Evolutionary conservation across 1,140 invertebrate genomes (phyloP).

Genomic region (Euura saliciscinereae): DNA sequence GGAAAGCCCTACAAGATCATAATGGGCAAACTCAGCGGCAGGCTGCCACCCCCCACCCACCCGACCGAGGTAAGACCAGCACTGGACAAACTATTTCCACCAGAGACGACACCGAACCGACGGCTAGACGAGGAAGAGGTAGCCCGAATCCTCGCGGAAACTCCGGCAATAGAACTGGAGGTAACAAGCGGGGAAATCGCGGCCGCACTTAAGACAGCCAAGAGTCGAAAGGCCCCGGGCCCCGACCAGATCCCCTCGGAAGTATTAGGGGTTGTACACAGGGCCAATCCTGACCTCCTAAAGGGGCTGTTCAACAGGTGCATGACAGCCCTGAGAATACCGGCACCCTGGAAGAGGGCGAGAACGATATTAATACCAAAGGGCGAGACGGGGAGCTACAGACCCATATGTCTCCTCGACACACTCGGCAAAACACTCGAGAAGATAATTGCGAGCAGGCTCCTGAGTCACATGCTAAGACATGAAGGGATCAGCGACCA

Average conservation of each 20-base stretch:
- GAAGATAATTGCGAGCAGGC: conserved; percentile 21
- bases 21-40: conserved; percentile 20
- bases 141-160: background rate
- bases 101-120: conserved; percentile 3
- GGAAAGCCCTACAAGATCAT: conserved; percentile 31
- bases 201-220: conserved; percentile 14
- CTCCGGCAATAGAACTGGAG: conserved; percentile 18
- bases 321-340: conserved; percentile 18
- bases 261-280: conserved; percentile 12
- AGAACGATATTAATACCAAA: conserved; percentile 23
- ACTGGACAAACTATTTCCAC: conserved; percentile 13
- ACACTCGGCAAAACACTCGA: conserved; percentile 32
- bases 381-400: conserved; percentile 19
- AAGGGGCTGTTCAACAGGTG: conserved; percentile 24
- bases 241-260: conserved; percentile 25
- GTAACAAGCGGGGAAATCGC: conserved; percentile 23
- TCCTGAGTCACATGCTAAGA: conserved; percentile 18
- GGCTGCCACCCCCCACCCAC: conserved; percentile 13
- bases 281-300: conserved; percentile 13
- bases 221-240: conserved; percentile 27
- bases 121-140: background rate
- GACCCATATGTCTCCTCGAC: conserved; percentile 37
- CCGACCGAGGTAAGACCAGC: background rate
- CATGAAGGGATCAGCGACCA: conserved; percentile 21
- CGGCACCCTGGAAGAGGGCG: conserved; percentile 25